Percentiles rank a stretch among this genome's conserved stretches.
phyloP scores from a whole-genome alignment of 2,797 vertebrate species.

The Intellagama lesueurii region DNA sequence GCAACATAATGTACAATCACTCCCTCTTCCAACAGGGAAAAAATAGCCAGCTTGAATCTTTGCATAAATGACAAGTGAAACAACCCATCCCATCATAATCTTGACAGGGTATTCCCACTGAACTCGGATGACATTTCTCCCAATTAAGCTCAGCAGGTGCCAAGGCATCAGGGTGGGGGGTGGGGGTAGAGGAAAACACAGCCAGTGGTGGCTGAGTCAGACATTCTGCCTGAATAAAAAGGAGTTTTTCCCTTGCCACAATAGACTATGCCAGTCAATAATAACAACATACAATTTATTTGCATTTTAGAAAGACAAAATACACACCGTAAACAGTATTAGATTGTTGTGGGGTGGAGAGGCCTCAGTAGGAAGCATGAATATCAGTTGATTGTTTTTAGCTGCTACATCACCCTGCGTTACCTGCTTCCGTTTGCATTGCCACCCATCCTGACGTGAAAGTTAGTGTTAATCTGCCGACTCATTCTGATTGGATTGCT shows the following conservation, averaged over 20 bases:
- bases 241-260: not conserved
- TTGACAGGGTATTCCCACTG: constrained; percentile 21
- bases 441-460: constrained; percentile 72
- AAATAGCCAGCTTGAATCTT: constrained; percentile 3
- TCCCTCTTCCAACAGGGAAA: constrained; percentile 14
- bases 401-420: constrained; percentile 20
- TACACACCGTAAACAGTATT: constrained; percentile 18
- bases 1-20: not conserved
- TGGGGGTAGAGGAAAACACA: not conserved
- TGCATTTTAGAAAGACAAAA: constrained; percentile 43
- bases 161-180: not conserved
- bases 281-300: constrained; percentile 19
- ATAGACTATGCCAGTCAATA: not conserved
- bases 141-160: not conserved
- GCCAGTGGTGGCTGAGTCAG: not conserved
- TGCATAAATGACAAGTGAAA: constrained; percentile 53
- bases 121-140: constrained; percentile 35
- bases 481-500: constrained; percentile 82
- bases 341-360: constrained; percentile 54
- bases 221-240: constrained; percentile 31
- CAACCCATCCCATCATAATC: constrained; percentile 31
- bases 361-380: constrained; percentile 42
- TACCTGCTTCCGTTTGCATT: constrained; percentile 67
- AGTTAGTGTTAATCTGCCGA: constrained; percentile 80
- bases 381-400: constrained; percentile 26